Evolutionary conservation across 2,113 vertebrate species (phyloP), one percentile per base, ranked within the genome.

Genomic region (Todiramphus chloris): DNA sequence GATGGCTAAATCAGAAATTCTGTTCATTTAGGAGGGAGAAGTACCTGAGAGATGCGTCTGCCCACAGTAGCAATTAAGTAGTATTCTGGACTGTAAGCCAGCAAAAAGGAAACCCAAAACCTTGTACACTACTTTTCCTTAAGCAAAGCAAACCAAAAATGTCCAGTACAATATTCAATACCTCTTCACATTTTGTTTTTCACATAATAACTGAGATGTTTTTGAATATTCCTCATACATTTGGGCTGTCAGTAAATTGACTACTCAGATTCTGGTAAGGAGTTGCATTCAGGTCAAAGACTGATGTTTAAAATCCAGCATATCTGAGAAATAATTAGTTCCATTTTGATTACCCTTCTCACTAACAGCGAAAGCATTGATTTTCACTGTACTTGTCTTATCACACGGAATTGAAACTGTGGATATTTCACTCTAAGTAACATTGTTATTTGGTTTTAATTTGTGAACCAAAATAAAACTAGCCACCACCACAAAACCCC

Each of bases 271-370:
- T 91, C 59, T 67, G 79, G 9, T 13, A 30, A 78, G 72, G 68
- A 91, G 37, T 46, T 69, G 70, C 85, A 64, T 55, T 21, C 27
- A 60, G 83, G 69, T 83, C 59, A 94, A 78, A 90, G 83, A 68
- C 24, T 46, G 43, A 5, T 80, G 55, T 90, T 90, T 92, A 50
- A 88, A 91, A 83, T 73, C 35, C n/a, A 73, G 24, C 41, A 7
- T 64, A 48, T 33, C 44, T 83, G 46, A 88, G 72, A 48, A 92
- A 86, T 93, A 88, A 86, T 92, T 81, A 63, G 68, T 51, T 95
- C 15, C 4, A 18, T 53, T 92, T 78, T 39, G 76, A 48, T 63
- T 78, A 41, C 9, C 25, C 28, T 75, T 75, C 43, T 82, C 59
- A 74, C 25, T 89, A 90, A 63, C 16, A 83, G 64, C 59, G 50